A percentile compares a stretch with the other conserved stretches of the same genome.
Evolutionary conservation across 2,113 vertebrate genomes (phyloP).

Genomic region (Syngnathus floridae): DNA sequence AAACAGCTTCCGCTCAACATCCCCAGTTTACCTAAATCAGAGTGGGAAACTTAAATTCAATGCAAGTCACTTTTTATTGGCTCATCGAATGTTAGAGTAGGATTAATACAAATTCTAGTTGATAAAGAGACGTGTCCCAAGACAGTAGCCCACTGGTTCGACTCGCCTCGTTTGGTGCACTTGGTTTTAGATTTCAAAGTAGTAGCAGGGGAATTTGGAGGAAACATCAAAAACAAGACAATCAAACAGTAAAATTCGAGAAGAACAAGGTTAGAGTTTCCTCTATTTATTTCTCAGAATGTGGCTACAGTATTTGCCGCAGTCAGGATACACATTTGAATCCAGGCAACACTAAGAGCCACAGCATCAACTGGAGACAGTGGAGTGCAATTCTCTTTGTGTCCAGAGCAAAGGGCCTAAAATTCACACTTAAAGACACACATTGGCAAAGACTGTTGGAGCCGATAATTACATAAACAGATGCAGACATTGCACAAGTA

Average conservation of each 20-base stretch:
- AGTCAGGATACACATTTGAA: background rate
- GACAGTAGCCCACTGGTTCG: background rate
- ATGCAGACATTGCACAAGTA: conserved; percentile 26
- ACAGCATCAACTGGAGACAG: background rate
- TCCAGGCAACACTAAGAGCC: too few species aligned
- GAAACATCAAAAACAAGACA: background rate
- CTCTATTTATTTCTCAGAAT: background rate
- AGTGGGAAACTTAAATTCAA: background rate
- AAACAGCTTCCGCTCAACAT: background rate
- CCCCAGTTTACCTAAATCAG: too few species aligned
- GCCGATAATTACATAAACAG: conserved; percentile 9
- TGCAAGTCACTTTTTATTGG: background rate
- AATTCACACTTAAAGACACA: background rate
- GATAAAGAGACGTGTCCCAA: background rate
- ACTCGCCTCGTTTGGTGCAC: background rate
- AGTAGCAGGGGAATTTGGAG: background rate
- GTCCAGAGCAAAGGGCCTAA: background rate
- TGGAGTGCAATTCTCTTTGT: background rate
- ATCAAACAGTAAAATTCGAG: too few species aligned
- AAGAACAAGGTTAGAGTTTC: background rate
- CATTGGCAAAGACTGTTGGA: background rate
- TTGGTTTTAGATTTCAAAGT: background rate
- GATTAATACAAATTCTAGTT: background rate
- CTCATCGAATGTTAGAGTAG: background rate
- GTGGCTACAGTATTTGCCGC: background rate